Percentiles rank a stretch among this genome's conserved stretches.
Evolutionary conservation across 2,113 vertebrate genomes (phyloP).

Genomic region (Pontoporia blainvillei): DNA sequence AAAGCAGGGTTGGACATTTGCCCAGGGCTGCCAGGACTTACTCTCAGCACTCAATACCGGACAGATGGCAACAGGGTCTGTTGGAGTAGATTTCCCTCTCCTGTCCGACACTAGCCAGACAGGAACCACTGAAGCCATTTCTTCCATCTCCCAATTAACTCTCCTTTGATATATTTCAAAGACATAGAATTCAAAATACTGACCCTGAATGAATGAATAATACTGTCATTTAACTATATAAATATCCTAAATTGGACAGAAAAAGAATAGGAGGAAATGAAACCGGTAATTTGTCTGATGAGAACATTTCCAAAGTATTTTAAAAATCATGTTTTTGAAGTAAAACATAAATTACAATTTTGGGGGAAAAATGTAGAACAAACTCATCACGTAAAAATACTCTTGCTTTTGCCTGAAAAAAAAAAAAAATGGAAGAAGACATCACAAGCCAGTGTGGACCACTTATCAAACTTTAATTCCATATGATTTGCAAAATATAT

Average conservation of each 20-base stretch:
- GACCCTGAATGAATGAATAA: background rate
- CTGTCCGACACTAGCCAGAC: background rate
- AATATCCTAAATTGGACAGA: background rate
- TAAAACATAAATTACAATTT: background rate
- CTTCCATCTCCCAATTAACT: background rate
- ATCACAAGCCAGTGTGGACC: background rate
- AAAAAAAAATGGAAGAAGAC: background rate
- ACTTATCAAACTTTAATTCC: background rate
- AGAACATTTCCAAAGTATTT: background rate
- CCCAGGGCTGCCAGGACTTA: background rate
- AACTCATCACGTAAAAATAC: background rate
- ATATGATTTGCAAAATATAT: background rate
- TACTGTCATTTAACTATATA: background rate
- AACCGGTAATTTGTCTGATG: constrained; percentile 7
- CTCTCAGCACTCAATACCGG: background rate
- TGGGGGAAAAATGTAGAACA: background rate
- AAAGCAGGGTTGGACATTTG: background rate
- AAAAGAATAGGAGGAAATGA: background rate
- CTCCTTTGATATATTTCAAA: constrained; percentile 26
- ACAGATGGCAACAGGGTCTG: background rate
- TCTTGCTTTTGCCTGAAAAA: background rate
- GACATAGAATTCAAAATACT: constrained; percentile 4
- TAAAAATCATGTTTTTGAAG: constrained; percentile 12
- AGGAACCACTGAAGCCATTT: background rate
- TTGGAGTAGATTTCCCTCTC: background rate